Evolutionary conservation across 2,888 invertebrate genomes (phyloP).

Genomic region (Geotrupes spiniger): DNA sequence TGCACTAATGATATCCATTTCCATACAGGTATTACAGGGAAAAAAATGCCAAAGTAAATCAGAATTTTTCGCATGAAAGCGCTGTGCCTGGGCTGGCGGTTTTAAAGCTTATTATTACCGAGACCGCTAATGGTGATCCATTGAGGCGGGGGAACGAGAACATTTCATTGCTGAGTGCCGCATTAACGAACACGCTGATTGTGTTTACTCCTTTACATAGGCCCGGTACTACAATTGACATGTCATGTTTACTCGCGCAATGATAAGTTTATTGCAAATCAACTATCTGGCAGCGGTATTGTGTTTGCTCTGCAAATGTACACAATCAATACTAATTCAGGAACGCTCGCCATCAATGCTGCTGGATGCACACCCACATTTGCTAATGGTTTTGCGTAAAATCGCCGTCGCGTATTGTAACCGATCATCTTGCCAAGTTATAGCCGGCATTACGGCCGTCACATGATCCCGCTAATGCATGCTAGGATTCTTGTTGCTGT

Average conservation of each 20-base stretch:
- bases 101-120: slow-evolving; percentile 21
- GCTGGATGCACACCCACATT: slow-evolving; percentile 1
- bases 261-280: slow-evolving; percentile 47
- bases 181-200: slow-evolving; percentile 28
- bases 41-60: background rate
- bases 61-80: slow-evolving; percentile 5
- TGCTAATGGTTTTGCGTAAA: slow-evolving; percentile 3
- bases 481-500: no score
- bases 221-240: slow-evolving; percentile 37
- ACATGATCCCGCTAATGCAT: no score
- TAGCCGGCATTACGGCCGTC: background rate
- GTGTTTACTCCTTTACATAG: slow-evolving; percentile 27
- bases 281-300: slow-evolving; percentile 35
- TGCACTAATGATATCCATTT: slow-evolving; percentile 24
- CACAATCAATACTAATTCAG: slow-evolving; percentile 45
- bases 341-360: slow-evolving; percentile 28
- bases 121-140: slow-evolving; percentile 23
- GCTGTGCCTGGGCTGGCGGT: background rate
- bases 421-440: slow-evolving; percentile 5
- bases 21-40: slow-evolving; percentile 13
- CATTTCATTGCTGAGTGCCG: slow-evolving; percentile 16
- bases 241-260: slow-evolving; percentile 46
- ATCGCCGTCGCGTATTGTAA: slow-evolving; percentile 1
- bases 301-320: slow-evolving; percentile 38
- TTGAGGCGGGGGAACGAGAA: slow-evolving; percentile 10